A percentile compares a stretch with the other conserved stretches of the same genome.
Conservation (phyloP, 1,140 invertebrate genomes). For the Ceratina japonica region DNA sequence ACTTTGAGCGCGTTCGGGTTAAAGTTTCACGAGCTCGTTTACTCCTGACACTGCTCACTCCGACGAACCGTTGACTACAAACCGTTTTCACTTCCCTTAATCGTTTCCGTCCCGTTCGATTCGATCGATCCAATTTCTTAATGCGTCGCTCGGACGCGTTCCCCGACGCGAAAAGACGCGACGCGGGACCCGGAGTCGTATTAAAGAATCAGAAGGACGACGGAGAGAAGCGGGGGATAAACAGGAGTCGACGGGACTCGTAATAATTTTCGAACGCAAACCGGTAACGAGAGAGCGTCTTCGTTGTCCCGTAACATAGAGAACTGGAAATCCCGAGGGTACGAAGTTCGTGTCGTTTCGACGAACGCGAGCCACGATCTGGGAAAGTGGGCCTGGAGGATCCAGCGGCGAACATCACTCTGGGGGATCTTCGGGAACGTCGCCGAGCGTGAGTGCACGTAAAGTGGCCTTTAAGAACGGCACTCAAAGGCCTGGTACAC, state of each 20-base stretch:
- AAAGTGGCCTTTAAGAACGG: conserved; percentile 55
- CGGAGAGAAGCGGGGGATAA: too few species aligned
- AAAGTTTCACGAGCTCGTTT: conserved; percentile 8
- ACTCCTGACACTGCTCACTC: conserved; percentile 11
- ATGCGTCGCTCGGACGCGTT: too few species aligned
- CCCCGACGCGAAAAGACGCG: too few species aligned
- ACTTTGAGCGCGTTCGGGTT: background rate
- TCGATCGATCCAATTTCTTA: conserved; percentile 19
- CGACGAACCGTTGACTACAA: background rate
- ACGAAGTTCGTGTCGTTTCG: conserved; percentile 14
- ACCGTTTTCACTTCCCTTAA: conserved; percentile 8
- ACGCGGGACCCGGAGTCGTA: too few species aligned
- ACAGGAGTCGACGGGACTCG: too few species aligned
- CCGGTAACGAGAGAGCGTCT: too few species aligned
- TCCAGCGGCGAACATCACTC: conserved; percentile 38
- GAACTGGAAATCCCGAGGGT: background rate
- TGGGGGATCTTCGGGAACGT: conserved; percentile 44
- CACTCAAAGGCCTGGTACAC: conserved; percentile 41
- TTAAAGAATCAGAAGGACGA: too few species aligned
- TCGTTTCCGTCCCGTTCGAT: background rate
- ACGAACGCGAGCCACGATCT: conserved; percentile 14
- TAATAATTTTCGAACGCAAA: too few species aligned
- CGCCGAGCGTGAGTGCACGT: conserved; percentile 46
- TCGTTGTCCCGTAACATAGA: conserved; percentile 13
- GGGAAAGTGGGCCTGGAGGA: conserved; percentile 42